phyloP scores from a whole-genome alignment of 2,797 vertebrate genomes.

The Phyllotis vaccarum region DNA sequence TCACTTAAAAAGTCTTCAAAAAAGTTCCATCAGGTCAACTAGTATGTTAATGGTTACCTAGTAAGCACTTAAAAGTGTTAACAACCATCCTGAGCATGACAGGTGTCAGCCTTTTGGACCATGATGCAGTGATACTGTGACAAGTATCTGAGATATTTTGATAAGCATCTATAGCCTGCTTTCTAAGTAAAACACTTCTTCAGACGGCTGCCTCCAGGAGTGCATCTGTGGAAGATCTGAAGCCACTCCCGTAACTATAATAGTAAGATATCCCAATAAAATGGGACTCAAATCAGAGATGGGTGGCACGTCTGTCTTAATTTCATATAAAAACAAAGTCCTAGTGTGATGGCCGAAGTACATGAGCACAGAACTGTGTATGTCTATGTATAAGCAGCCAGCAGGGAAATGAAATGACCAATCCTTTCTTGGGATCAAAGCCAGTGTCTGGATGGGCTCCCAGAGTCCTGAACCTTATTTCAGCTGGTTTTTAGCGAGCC shows the following conservation, averaged over 20 bases:
- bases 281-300: not conserved
- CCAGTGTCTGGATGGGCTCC: not conserved
- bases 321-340: slow-evolving; percentile 11
- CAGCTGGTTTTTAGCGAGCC: not conserved
- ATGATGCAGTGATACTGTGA: not conserved
- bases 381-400: not conserved
- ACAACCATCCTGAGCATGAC: slow-evolving; percentile 35
- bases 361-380: not conserved
- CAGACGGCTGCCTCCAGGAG: slow-evolving; percentile 17
- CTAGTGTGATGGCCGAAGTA: not conserved
- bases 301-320: not conserved
- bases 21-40: slow-evolving; percentile 39
- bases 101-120: not conserved
- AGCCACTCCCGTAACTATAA: not conserved
- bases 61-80: not conserved
- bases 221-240: not conserved
- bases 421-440: not conserved
- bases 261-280: not conserved
- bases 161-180: not conserved
- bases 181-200: slow-evolving; percentile 50
- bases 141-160: slow-evolving; percentile 39
- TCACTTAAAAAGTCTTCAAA: slow-evolving; percentile 57
- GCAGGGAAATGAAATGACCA: not conserved
- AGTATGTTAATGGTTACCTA: slow-evolving; percentile 55
- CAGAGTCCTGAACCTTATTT: not conserved